Conservation (phyloP, 2,888 invertebrate genomes). For the Myopa testacea region DNA sequence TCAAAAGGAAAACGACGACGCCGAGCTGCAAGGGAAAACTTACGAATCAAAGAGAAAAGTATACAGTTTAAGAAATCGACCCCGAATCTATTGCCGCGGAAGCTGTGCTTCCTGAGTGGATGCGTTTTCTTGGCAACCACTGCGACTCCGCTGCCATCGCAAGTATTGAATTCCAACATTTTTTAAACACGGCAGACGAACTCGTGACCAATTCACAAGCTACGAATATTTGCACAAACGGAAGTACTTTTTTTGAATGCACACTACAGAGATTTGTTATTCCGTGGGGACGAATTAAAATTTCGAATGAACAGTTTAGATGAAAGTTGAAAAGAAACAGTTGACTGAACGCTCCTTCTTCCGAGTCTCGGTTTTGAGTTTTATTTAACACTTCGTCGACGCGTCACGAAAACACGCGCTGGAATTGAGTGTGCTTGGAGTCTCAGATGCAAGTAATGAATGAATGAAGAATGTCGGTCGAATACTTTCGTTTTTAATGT, state of each 20-base stretch:
- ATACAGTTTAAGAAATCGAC: constrained; percentile 42
- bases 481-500: constrained; percentile 39
- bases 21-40: constrained; percentile 40
- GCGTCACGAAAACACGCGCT: constrained; percentile 12
- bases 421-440: constrained; percentile 15
- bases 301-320: too few relatives aligned
- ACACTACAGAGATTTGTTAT: too few relatives aligned
- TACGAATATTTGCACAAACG: not conserved
- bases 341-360: too few relatives aligned
- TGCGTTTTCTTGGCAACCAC: constrained; percentile 36
- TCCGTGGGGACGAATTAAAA: too few relatives aligned
- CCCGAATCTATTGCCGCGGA: constrained; percentile 26
- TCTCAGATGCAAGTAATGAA: constrained; percentile 39
- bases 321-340: too few relatives aligned
- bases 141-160: constrained; percentile 37
- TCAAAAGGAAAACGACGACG: constrained; percentile 3
- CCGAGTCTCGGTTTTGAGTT: too few relatives aligned
- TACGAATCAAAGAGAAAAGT: constrained; percentile 50
- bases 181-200: not conserved
- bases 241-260: not conserved
- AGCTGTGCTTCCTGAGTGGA: constrained; percentile 14
- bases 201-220: not conserved
- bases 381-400: constrained; percentile 10
- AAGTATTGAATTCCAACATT: constrained; percentile 22
- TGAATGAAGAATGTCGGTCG: constrained; percentile 26